Evolutionary conservation across 2,888 invertebrate genomes (phyloP), one percentile per base, ranked within the genome.

Genomic region (Muscina levida): DNA sequence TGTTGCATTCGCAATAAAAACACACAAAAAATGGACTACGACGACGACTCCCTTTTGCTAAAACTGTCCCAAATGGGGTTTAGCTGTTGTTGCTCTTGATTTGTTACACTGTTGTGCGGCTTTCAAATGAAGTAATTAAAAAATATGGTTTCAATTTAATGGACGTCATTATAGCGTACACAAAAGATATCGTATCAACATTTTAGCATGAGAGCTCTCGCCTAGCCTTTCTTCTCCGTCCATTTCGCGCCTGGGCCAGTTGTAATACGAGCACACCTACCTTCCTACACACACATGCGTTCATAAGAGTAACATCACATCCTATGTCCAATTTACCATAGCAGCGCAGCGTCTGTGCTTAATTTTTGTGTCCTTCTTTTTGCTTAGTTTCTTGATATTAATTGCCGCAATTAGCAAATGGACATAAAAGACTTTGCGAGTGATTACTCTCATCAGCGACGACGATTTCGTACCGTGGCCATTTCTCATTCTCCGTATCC

Each of bases 401-500:
- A 81, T 81, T 75, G 67, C 77, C 72, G 75, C 81, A 81, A 81
- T 81, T 81, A 81, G 81, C 72, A 81, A 77, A 81, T 81, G 48
- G 57, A 81, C 81, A 75, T 75, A 72, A 77, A 81, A 81, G 77
- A 75, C 77, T 77, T 77, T 42, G 62, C 74, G 71, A 81, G 77
- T 81, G 81, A 81, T 81, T 77, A 75, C 77, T 74, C 81, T 81
- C 81, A 81, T 81, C 77, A 62, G 77, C 74, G 77, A 72, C 72
- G 74, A 80, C 75, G 81, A 81, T 81, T 81, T 62, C 22, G 62
- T 39, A 8, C 31, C 8, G 31, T 8, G 31, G 31, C 39, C 42
- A 62, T 42, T 39, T 22, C 42, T 59, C 42, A n/a, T 42, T 62
- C 17, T 39, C 1, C n/a, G 19, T 19, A 46, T 24, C 44, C 10